Conservation (phyloP, 2,888 invertebrate species). For the Onchidella celtica region DNA sequence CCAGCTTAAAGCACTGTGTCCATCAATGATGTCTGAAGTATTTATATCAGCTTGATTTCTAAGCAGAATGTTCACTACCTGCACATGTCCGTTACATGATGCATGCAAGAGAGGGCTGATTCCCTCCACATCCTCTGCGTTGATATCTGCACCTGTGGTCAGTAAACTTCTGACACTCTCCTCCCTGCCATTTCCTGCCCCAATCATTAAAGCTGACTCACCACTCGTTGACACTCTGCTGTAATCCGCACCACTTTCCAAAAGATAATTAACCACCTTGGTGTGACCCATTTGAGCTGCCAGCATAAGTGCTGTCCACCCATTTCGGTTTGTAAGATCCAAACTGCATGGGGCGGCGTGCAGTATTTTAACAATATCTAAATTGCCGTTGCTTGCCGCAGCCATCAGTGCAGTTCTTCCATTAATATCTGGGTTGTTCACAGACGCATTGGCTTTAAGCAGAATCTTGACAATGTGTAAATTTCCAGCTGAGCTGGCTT, state of each 20-base stretch:
- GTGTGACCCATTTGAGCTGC: not conserved
- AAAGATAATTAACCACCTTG: not conserved
- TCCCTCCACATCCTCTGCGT: slow-evolving; percentile 1
- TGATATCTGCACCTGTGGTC: not conserved
- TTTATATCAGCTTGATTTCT: slow-evolving; percentile 3
- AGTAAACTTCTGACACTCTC: not conserved
- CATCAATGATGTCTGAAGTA: not conserved
- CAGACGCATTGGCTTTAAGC: not conserved
- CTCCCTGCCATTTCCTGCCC: not conserved
- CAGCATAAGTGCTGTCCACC: slow-evolving; percentile 28
- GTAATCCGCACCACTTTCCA: not conserved
- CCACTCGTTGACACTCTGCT: not conserved
- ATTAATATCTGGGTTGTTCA: not conserved
- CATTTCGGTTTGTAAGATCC: not conserved
- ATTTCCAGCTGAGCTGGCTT: not conserved
- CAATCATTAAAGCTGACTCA: slow-evolving; percentile 7
- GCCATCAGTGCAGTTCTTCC: slow-evolving; percentile 19
- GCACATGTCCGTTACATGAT: not conserved
- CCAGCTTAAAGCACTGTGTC: not conserved
- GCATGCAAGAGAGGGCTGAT: slow-evolving; percentile 5
- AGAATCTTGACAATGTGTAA: not conserved
- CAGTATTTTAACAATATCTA: not conserved
- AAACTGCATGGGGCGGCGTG: not conserved
- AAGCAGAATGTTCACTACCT: not conserved
- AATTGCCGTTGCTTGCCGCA: not conserved